Base-by-base conservation (phyloP, 2,797 vertebrate genomes). In the Acanthurus lineatus region DNA sequence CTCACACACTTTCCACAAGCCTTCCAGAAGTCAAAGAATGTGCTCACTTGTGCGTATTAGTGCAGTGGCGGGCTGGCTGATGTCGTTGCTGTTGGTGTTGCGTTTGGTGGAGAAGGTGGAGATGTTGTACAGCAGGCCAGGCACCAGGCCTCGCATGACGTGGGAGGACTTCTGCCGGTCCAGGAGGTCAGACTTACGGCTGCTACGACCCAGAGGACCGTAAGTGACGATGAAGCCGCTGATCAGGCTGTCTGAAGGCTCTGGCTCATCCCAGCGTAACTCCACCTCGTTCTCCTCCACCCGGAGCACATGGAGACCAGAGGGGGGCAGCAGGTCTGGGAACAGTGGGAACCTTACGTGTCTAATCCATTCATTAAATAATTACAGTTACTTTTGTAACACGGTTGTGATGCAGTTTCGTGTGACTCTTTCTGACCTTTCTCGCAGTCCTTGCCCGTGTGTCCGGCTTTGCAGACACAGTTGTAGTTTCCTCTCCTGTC, bases 81-180 rank as follows among this genome's bases (percentile, higher is more conserved):
- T 96, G 94, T 99, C 98, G 69, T 96, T 96, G 94, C 95, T 96
- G 93, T 97, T 96, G 91, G 94, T 78, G 87, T 97, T 98, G 79
- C 97, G 96, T 88, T 97, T 98, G 94, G 98, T 95, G 4, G 97
- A 98, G 94, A 97, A 96, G 79, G 98, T 96, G 14, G 97, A 98
- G 95, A 99, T 97, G 93, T 99, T 99, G 95, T 99, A 99, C 76
- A 97, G 95, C 73, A 96, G 94, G 79, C 98, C 98, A 0, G 98
- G 96, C 25, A 90, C 94, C 79, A 99, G 95, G 77, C 96, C 96
- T 79, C 94, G 95, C 82, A 99, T 95, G 84, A 97, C 95, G 79
- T 98, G 97, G 32, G 95, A 91, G 62, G 96, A 96, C 87, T 95
- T 96, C 85, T 96, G 94, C 83, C 94, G 93, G 90, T 97, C 97